phyloP scores from a whole-genome alignment of 2,888 invertebrate species.

The Lasioglossum malachurum region DNA sequence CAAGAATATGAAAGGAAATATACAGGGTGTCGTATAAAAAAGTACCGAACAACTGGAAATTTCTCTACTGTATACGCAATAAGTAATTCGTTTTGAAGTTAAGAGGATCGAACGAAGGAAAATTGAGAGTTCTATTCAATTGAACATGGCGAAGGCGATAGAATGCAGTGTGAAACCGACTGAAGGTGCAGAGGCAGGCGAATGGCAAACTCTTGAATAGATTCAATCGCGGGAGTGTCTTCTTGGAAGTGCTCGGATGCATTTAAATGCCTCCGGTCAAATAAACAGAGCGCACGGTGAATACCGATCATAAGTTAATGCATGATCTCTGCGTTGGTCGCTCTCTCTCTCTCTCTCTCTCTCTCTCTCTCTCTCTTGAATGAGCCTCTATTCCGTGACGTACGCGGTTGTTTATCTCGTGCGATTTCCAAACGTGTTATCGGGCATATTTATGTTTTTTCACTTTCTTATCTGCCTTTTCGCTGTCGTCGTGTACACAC shows the following conservation, averaged over 20 bases:
- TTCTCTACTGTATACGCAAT: not conserved
- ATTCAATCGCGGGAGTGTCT: constrained; percentile 77
- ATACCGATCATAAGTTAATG: constrained; percentile 69
- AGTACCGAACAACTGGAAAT: not conserved
- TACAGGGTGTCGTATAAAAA: not conserved
- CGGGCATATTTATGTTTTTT: not conserved
- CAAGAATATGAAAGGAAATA: not conserved
- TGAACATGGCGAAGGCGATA: too few relatives aligned
- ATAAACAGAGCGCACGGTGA: constrained; percentile 64
- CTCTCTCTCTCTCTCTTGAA: too few relatives aligned
- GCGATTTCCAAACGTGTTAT: not conserved
- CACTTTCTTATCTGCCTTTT: not conserved
- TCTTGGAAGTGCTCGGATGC: constrained; percentile 75
- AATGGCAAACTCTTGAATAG: constrained; percentile 67
- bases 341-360: too few relatives aligned
- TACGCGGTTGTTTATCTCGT: not conserved
- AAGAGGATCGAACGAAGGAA: not conserved
- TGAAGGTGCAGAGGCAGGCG: not conserved
- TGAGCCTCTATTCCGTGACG: not conserved
- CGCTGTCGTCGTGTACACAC: not conserved
- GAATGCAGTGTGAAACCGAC: constrained; percentile 43
- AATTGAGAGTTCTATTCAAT: not conserved
- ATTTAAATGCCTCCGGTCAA: constrained; percentile 74
- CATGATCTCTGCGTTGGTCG: constrained; percentile 59
- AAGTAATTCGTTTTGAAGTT: not conserved